Base-by-base conservation (phyloP, 2,888 invertebrate species). In the Chironomus tentans region DNA sequence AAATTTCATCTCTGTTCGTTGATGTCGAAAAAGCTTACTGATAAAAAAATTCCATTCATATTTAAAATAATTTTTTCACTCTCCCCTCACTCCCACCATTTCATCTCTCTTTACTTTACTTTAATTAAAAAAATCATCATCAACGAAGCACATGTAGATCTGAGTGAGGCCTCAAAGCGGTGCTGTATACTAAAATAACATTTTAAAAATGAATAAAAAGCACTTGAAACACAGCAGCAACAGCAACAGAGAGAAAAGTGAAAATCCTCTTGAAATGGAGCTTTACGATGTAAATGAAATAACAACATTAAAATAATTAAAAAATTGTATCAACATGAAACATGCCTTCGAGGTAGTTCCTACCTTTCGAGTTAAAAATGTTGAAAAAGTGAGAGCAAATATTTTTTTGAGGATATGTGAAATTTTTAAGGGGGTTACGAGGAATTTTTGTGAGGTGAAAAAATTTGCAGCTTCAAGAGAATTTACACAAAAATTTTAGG, bases 281-380 rank as follows among this genome's bases (percentile, higher is more conserved):
- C 68, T 74, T 74, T 74, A 48, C 47, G n/a, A 74, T 74, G 74
- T 74, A 74, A 74, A 74, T 74, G 74, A 74, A 72, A 74, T 74
- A 74, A 68, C 38, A 24, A 74, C 74, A 74, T 74, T 74, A 74
- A 74, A 74, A 47, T 68, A 38, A 68, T 68, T 68, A 68, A 68
- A 68, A 68, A 68, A 68, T 28, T 38, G 15, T 68, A 68, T 68
- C 46, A 65, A 24, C 24, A 21, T 21, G 24, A 65, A 56, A 56
- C 56, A 56, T 56, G 65, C 22, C 65, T 65, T 65, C 12, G 13
- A 65, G 65, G 65, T 13, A 65, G 18, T 65, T 65, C 38, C 38
- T 24, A 65, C 65, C 65, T 65, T 65, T 21, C 65, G 12, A 24
- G 13, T 13, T 21, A 10, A 12, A 24, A 22, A 65, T 18, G 15